Evolutionary conservation across 1,140 invertebrate species (phyloP).

Genomic region (Branchinecta lindahli): DNA sequence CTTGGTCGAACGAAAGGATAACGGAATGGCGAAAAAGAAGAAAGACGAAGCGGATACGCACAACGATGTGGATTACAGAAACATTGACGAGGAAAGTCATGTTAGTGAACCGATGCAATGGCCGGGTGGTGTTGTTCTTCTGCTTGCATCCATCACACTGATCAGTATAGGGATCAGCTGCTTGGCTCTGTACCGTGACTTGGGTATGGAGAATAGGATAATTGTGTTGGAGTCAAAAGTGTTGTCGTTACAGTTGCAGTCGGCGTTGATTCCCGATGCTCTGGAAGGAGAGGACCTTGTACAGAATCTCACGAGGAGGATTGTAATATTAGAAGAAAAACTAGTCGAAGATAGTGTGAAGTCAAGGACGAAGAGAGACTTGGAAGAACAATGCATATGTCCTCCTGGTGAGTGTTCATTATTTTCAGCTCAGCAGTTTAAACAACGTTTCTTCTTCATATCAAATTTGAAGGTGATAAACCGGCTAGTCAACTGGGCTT

Average conservation of each 20-base stretch:
- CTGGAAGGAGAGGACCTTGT: conserved; percentile 3
- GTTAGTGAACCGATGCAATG: background rate
- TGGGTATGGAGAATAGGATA: background rate
- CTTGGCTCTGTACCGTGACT: background rate
- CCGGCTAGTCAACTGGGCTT: too few species aligned
- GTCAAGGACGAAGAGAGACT: background rate
- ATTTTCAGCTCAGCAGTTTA: too few species aligned
- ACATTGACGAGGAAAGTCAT: background rate
- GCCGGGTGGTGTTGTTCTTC: background rate
- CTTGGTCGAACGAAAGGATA: background rate
- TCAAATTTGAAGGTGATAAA: too few species aligned
- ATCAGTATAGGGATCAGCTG: background rate
- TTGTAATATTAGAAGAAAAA: conserved; percentile 1
- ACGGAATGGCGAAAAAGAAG: conserved; percentile 8
- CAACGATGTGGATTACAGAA: background rate
- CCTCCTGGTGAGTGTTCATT: background rate
- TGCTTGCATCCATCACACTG: background rate
- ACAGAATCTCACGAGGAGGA: background rate
- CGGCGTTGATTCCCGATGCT: background rate
- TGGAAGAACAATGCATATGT: background rate
- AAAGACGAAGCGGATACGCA: background rate
- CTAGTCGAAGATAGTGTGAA: background rate
- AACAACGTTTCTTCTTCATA: too few species aligned
- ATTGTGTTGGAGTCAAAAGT: conserved; percentile 3
- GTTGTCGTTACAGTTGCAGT: conserved; percentile 3